Percentiles rank a stretch among this genome's conserved stretches.
Evolutionary conservation across 2,888 invertebrate genomes (phyloP).

Genomic region (Zygaena filipendulae): DNA sequence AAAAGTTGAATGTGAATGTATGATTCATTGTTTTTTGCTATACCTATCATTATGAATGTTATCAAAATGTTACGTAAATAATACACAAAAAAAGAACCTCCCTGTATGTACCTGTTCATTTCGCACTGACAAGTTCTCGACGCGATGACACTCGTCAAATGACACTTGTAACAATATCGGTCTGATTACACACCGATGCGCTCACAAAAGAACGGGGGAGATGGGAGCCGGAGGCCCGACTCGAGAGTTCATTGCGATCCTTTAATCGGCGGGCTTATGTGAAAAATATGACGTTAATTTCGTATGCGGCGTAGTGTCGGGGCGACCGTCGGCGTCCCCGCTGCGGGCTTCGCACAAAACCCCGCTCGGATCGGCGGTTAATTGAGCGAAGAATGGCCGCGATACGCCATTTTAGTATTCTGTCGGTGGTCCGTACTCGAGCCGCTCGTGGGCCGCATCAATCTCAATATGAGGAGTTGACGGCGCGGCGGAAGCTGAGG

Average conservation of each 20-base stretch:
- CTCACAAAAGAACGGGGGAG: too few species aligned
- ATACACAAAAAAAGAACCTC: too few species aligned
- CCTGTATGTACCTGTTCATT: too few species aligned
- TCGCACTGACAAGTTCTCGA: too few species aligned
- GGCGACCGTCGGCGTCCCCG: conserved; percentile 34
- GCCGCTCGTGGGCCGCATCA: conserved; percentile 50
- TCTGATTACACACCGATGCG: too few species aligned
- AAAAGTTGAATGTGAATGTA: too few species aligned
- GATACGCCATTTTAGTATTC: conserved; percentile 55
- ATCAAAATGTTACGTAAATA: too few species aligned
- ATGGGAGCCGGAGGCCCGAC: conserved; percentile 14
- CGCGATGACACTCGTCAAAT: too few species aligned
- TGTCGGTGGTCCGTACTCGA: conserved; percentile 33
- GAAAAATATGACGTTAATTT: conserved; percentile 57
- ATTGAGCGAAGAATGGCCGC: conserved; percentile 57
- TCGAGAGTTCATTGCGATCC: conserved; percentile 28
- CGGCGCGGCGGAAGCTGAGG: conserved; percentile 51
- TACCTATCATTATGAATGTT: too few species aligned
- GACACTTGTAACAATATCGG: too few species aligned
- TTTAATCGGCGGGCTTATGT: conserved; percentile 45
- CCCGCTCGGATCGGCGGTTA: conserved; percentile 44
- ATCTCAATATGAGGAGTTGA: conserved; percentile 63
- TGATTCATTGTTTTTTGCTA: too few species aligned
- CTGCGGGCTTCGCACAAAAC: conserved; percentile 35
- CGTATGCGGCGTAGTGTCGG: conserved; percentile 51